Percentiles rank a stretch among this genome's conserved stretches.
phyloP scores from a whole-genome alignment of 2,888 invertebrate genomes.

The Ceriagrion tenellum region DNA sequence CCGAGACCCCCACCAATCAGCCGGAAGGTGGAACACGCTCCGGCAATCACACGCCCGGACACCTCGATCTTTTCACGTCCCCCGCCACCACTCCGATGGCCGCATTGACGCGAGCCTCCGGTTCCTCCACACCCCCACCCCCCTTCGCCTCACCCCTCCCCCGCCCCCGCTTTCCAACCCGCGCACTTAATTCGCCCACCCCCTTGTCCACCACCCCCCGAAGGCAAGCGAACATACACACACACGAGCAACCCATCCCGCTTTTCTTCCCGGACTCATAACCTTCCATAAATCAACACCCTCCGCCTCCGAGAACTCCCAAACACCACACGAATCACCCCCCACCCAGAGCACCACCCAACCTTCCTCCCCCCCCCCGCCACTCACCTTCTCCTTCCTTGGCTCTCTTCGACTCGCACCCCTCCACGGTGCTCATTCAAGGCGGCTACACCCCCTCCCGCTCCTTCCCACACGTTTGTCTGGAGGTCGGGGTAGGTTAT shows the following conservation, averaged over 20 bases:
- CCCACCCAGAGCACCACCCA: not conserved
- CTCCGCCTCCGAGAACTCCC: no score
- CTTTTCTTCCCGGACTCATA: not conserved
- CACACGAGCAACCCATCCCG: no score
- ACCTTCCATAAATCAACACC: conserved; percentile 15
- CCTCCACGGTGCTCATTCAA: conserved; percentile 12
- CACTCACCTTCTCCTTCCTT: not conserved
- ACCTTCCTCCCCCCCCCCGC: not conserved
- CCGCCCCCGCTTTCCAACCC: not conserved
- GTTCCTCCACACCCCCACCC: not conserved
- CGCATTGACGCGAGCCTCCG: no score
- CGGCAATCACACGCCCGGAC: not conserved
- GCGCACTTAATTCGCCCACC: not conserved
- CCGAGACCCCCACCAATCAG: no score
- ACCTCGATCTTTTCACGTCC: not conserved
- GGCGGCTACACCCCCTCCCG: not conserved
- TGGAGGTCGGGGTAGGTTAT: conserved; percentile 67
- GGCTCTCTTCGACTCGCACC: not conserved
- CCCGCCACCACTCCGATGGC: not conserved
- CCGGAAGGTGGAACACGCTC: no score
- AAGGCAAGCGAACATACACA: not conserved
- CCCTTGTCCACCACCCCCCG: not conserved
- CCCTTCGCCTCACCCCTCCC: not conserved
- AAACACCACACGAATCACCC: not conserved
- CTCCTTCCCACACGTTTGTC: conserved; percentile 45